A percentile compares a stretch with the other conserved stretches of the same genome.
These are phyloP conservation scores for Ceyx cyanopectus DNA, from an alignment of 2,113 vertebrate genomes.

Conservation along the genomic window DNA sequence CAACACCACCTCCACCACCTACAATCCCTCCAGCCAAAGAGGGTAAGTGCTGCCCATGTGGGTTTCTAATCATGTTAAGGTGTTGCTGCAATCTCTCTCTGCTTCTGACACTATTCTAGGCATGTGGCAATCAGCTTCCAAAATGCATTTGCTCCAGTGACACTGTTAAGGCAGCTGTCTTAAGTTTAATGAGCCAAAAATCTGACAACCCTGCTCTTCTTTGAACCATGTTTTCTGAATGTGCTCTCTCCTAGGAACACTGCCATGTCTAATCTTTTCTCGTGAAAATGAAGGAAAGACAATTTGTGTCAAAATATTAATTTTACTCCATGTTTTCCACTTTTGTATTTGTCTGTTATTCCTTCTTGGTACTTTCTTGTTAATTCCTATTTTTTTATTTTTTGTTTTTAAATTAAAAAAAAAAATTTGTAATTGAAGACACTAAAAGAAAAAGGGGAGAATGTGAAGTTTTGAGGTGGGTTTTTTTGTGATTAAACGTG, in stretches of 20 bases:
- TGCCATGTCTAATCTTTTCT: not conserved
- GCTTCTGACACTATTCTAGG: too few species aligned
- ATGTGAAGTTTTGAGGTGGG: not conserved
- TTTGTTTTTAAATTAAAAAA: not conserved
- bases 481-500: not conserved
- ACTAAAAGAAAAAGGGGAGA: not conserved
- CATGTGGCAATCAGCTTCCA: too few species aligned
- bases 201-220: not conserved
- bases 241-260: not conserved
- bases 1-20: too few species aligned
- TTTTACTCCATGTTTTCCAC: not conserved
- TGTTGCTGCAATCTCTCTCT: too few species aligned
- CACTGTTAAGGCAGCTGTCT: too few species aligned
- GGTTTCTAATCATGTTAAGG: too few species aligned
- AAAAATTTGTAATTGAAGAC: not conserved
- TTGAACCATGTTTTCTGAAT: not conserved
- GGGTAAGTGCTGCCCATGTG: too few species aligned
- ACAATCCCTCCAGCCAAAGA: too few species aligned
- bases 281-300: not conserved
- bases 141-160: too few species aligned
- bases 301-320: not conserved
- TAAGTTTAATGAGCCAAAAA: too few species aligned
- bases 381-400: not conserved
- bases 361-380: not conserved
- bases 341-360: not conserved